phyloP scores from a whole-genome alignment of 1,140 invertebrate species.

The Trichonephila clavipes region DNA sequence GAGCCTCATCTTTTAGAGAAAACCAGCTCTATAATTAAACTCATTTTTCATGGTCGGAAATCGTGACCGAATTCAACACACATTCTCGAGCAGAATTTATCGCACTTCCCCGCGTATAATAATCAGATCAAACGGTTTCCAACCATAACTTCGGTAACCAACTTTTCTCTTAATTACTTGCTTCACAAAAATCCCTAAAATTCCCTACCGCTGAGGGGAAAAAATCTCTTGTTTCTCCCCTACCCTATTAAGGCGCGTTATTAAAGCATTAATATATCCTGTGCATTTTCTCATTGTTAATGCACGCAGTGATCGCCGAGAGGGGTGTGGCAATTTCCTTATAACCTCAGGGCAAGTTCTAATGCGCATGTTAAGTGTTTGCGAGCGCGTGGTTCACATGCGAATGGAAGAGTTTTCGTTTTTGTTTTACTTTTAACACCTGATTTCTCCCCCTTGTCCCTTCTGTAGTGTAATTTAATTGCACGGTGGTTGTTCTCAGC shows the following conservation, averaged over 20 bases:
- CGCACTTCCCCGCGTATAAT: neutral
- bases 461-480: neutral
- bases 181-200: neutral
- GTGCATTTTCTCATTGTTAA: neutral
- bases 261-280: slow-evolving; percentile 32
- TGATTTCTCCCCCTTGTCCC: slow-evolving; percentile 5
- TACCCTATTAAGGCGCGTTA: neutral
- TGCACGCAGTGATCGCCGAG: neutral
- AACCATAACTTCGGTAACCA: neutral
- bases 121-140: neutral
- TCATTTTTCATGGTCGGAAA: too few relatives aligned
- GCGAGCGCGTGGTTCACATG: neutral
- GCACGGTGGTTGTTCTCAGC: neutral
- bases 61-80: too few relatives aligned
- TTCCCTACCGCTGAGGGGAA: neutral
- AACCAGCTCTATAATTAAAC: neutral
- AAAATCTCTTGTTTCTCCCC: neutral
- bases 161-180: neutral
- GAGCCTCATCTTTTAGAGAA: neutral
- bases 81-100: too few relatives aligned
- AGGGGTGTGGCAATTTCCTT: slow-evolving; percentile 45
- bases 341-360: neutral
- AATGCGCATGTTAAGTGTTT: slow-evolving; percentile 43
- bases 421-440: neutral
- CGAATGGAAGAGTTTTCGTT: slow-evolving; percentile 14